Conservation (phyloP, 1,140 invertebrate species). For the Elysia chlorotica region DNA sequence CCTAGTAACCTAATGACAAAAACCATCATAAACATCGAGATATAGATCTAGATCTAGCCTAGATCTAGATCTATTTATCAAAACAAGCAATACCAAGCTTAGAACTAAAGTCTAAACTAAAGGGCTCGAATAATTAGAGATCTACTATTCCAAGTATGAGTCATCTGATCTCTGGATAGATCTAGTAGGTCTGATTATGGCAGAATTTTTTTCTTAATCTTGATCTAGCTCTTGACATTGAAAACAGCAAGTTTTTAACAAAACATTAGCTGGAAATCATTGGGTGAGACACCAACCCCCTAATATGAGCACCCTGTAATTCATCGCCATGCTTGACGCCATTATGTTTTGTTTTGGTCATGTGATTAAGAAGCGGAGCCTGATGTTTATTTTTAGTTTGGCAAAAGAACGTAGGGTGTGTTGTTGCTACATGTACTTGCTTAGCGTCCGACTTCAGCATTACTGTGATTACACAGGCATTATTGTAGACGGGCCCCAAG, state of each 20-base stretch:
- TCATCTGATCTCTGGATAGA: not conserved
- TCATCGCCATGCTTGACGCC: conserved; percentile 26
- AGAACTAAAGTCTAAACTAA: no score
- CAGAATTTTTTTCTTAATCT: not conserved
- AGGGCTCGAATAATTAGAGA: not conserved
- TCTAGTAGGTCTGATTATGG: not conserved
- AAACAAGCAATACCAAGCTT: no score
- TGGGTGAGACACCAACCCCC: not conserved
- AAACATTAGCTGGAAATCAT: not conserved
- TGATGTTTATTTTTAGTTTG: no score
- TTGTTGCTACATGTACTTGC: no score
- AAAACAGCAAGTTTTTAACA: not conserved
- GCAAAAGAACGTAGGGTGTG: no score
- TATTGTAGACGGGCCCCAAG: no score
- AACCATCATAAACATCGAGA: not conserved
- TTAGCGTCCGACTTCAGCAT: no score
- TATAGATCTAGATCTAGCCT: no score
- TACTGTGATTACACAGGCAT: no score
- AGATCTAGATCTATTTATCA: no score
- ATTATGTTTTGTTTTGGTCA: conserved; percentile 34
- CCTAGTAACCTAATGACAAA: not conserved
- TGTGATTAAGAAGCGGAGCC: conserved; percentile 23
- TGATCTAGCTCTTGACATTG: not conserved
- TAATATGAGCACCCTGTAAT: conserved; percentile 33
- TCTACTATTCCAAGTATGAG: not conserved